These are phyloP conservation scores for Cairina moschata DNA, from an alignment of 2,113 vertebrate species.

Conservation along the genomic window DNA sequence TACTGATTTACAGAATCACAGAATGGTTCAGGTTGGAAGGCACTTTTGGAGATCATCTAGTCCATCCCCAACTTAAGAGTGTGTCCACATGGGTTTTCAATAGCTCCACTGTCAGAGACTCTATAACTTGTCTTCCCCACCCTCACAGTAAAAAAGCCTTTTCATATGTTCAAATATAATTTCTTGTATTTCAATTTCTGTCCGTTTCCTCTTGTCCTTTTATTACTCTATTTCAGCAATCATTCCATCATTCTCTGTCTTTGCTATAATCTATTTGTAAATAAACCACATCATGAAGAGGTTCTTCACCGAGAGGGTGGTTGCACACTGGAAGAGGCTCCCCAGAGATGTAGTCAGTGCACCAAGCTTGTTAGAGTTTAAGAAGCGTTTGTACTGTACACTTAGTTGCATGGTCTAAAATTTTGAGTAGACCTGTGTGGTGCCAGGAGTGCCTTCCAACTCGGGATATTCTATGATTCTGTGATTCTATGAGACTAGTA, in stretches of 20 bases:
- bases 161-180: rapidly evolving
- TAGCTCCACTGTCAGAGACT: background rate
- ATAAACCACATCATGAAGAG: background rate
- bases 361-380: no score
- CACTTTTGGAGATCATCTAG: background rate
- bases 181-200: background rate
- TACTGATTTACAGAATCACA: background rate
- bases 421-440: no score
- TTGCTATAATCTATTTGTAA: background rate
- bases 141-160: background rate
- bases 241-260: background rate
- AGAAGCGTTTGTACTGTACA: no score
- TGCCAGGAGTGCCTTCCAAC: no score
- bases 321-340: no score
- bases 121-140: background rate
- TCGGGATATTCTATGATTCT: no score
- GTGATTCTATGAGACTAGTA: background rate
- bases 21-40: background rate
- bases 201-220: background rate
- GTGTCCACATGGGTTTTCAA: background rate
- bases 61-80: background rate
- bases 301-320: no score
- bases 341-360: no score
- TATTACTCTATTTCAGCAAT: background rate
- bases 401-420: no score